These are phyloP conservation scores for Acropora yongei DNA, from an alignment of 64 coral and sea anemone species.

Conservation along the genomic window DNA sequence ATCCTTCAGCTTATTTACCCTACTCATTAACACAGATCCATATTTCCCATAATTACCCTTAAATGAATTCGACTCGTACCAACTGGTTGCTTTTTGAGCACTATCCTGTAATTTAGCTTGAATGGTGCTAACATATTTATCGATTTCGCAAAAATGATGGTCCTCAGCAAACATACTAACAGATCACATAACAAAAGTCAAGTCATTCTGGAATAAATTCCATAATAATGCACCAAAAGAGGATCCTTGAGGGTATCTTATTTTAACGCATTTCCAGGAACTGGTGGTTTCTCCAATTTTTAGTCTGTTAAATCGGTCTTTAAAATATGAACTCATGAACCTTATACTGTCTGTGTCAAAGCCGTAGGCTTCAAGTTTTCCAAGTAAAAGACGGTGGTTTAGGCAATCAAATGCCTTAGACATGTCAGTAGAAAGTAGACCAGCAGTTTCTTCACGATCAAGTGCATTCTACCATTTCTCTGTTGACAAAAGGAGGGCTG, in stretches of 20 bases:
- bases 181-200: too few relatives aligned
- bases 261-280: slow-evolving; percentile 46
- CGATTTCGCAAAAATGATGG: too few relatives aligned
- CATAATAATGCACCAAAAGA: neutral
- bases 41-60: too few relatives aligned
- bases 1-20: too few relatives aligned
- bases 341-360: slow-evolving; percentile 25
- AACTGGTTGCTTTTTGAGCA: too few relatives aligned
- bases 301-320: slow-evolving; percentile 26
- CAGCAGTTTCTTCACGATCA: slow-evolving; percentile 26
- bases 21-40: too few relatives aligned
- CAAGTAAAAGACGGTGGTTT: slow-evolving; percentile 28
- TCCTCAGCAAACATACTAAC: too few relatives aligned
- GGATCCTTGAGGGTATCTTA: neutral
- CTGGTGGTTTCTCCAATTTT: slow-evolving; percentile 17
- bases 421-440: slow-evolving; percentile 41
- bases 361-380: slow-evolving; percentile 48
- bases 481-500: neutral
- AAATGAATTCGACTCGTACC: too few relatives aligned
- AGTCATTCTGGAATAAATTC: neutral
- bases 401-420: slow-evolving; percentile 59
- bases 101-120: too few relatives aligned
- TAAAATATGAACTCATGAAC: slow-evolving; percentile 46
- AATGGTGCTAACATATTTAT: too few relatives aligned
- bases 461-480: neutral